phyloP scores from a whole-genome alignment of 2,113 vertebrate species.

The Eolophus roseicapilla region DNA sequence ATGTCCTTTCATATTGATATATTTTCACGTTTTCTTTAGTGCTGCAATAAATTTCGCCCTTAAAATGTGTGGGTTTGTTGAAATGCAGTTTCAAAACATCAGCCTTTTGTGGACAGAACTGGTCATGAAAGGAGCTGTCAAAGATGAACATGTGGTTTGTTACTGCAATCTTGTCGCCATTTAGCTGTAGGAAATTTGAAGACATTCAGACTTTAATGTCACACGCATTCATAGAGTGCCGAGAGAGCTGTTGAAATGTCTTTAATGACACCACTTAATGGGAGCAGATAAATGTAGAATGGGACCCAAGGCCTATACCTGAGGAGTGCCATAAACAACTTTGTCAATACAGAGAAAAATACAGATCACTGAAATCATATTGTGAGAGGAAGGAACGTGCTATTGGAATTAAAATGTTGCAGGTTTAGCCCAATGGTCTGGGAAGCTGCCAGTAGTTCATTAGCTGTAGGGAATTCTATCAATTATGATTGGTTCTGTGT shows the following conservation, averaged over 20 bases:
- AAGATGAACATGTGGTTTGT: conserved; percentile 19
- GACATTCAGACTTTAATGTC: conserved; percentile 51
- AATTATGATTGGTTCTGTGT: neutral
- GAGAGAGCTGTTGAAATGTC: conserved; percentile 35
- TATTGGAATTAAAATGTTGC: neutral
- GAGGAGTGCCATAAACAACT: conserved; percentile 33
- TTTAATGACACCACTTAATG: conserved; percentile 47
- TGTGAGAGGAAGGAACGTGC: neutral
- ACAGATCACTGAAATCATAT: neutral
- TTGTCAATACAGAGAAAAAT: conserved; percentile 1
- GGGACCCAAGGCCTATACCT: conserved; percentile 29
- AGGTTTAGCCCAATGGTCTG: neutral
- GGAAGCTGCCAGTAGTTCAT: neutral
- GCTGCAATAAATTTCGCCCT: neutral
- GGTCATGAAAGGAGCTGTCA: conserved; percentile 3
- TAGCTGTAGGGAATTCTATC: neutral
- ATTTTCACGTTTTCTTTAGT: neutral
- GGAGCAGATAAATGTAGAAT: conserved; percentile 37
- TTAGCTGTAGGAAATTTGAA: conserved; percentile 60
- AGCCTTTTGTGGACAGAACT: conserved; percentile 11
- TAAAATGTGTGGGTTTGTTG: neutral
- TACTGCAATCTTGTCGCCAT: conserved; percentile 54
- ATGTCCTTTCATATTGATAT: neutral
- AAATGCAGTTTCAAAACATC: neutral
- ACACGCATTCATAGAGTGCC: conserved; percentile 2